Percentiles rank a stretch among this genome's conserved stretches.
Conservation (phyloP, 2,797 vertebrate genomes). For the Sphenodon punctatus region DNA sequence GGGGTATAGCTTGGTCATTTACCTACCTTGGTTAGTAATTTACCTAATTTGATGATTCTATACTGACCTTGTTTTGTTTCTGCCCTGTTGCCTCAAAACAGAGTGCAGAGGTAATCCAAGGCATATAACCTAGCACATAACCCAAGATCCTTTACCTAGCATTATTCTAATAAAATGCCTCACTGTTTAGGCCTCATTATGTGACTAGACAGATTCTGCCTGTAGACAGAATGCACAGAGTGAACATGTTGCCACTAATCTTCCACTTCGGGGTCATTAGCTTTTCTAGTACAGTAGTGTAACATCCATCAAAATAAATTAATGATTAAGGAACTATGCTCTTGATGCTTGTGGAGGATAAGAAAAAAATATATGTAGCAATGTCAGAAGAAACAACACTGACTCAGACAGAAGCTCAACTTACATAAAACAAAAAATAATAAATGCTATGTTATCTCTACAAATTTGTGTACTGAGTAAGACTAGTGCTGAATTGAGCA, state of each 20-base stretch:
- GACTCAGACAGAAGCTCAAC: not conserved
- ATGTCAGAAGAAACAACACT: not conserved
- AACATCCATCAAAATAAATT: not conserved
- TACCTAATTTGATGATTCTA: not conserved
- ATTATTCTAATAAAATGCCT: not conserved
- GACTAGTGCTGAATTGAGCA: not conserved
- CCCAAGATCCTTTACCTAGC: not conserved
- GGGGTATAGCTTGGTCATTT: not conserved
- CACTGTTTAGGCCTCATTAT: not conserved
- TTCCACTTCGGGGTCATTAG: not conserved
- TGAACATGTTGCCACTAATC: not conserved
- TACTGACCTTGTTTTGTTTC: not conserved
- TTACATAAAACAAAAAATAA: conserved; percentile 7
- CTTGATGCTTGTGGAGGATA: not conserved
- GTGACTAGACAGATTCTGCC: not conserved
- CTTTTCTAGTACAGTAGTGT: not conserved
- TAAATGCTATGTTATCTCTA: conserved; percentile 11
- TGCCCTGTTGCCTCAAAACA: not conserved
- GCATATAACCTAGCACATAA: not conserved
- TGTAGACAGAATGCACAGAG: not conserved
- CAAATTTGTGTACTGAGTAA: not conserved
- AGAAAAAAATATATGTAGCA: not conserved
- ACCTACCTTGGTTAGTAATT: not conserved
- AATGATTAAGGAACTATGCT: not conserved
- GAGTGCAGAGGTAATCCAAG: not conserved